Percentiles rank a stretch among this genome's conserved stretches.
These are phyloP conservation scores for Himalopsyche japonica DNA, from an alignment of 2,888 invertebrate species.

Conservation along the genomic window DNA sequence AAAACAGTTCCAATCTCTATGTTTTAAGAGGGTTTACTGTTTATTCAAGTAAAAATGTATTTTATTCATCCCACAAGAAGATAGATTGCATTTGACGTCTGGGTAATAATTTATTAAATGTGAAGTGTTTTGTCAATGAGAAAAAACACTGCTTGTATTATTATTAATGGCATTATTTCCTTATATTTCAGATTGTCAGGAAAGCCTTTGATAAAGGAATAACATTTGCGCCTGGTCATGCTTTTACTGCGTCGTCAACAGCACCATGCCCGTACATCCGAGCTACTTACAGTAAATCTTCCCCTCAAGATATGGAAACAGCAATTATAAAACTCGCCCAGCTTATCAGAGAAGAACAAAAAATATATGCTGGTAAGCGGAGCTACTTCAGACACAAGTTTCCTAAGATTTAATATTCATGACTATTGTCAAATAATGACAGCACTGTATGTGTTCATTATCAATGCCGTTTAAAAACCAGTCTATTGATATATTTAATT, in stretches of 20 bases:
- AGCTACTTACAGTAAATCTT: constrained; percentile 71
- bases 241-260: constrained; percentile 67
- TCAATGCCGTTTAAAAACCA: too few species aligned
- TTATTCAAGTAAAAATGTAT: too few species aligned
- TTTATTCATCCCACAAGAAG: too few species aligned
- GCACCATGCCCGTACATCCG: constrained; percentile 70
- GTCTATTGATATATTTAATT: too few species aligned
- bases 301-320: constrained; percentile 66
- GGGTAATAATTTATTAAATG: too few species aligned
- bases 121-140: too few species aligned
- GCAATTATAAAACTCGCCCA: constrained; percentile 64
- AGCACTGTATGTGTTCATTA: too few species aligned
- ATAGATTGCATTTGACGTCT: too few species aligned
- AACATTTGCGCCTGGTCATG: constrained; percentile 74
- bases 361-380: constrained; percentile 29
- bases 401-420: too few species aligned
- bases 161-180: not conserved
- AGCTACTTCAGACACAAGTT: not conserved
- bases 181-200: constrained; percentile 48
- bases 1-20: too few species aligned
- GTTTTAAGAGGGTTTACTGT: too few species aligned
- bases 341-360: constrained; percentile 64
- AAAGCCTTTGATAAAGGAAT: constrained; percentile 70
- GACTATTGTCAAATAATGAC: too few species aligned
- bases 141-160: not conserved